phyloP scores from a whole-genome alignment of 2,113 vertebrate genomes.

The Tachuris rubrigastra region DNA sequence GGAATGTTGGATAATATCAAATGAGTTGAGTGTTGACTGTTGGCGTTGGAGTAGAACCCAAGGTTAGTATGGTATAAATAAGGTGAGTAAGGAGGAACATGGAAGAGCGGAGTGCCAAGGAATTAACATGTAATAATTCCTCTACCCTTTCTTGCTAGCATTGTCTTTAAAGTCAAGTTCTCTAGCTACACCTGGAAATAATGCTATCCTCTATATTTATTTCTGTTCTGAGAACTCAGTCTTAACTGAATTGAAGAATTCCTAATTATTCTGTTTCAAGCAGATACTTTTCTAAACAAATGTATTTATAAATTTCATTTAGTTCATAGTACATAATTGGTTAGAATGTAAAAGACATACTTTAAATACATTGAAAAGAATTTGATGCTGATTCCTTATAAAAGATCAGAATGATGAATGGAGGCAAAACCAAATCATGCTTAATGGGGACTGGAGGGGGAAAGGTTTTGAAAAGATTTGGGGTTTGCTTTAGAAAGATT shows the following conservation, averaged over 20 bases:
- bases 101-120: neutral
- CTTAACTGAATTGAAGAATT: neutral
- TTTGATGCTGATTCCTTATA: neutral
- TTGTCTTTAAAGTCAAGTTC: neutral
- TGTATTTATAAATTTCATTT: neutral
- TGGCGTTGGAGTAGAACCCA: neutral
- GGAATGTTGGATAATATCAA: neutral
- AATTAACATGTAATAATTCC: neutral
- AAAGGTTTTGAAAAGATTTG: neutral
- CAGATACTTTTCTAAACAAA: neutral
- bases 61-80: neutral
- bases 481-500: neutral
- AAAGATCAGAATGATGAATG: neutral
- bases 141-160: neutral
- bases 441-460: neutral
- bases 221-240: neutral
- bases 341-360: neutral
- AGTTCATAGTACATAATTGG: neutral
- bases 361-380: neutral
- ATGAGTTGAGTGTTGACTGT: neutral
- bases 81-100: neutral
- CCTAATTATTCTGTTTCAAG: neutral
- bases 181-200: neutral
- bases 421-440: neutral
- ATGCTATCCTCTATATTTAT: neutral